Evolutionary conservation across 1,140 invertebrate genomes (phyloP).

Genomic region (Cotesia chilonis): DNA sequence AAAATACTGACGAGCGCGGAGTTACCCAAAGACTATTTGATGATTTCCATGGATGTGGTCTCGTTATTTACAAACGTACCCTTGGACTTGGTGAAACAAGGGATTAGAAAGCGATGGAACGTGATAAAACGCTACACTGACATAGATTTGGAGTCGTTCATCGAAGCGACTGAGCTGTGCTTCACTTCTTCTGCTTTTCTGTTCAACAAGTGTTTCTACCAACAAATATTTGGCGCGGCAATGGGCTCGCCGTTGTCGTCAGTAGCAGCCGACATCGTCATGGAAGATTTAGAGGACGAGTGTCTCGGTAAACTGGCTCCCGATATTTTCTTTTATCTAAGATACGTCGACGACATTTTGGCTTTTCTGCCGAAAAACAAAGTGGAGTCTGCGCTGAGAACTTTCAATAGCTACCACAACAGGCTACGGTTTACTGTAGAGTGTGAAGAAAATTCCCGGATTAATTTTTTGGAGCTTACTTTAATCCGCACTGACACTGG

Average conservation of each 20-base stretch:
- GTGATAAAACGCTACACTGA: constrained; percentile 20
- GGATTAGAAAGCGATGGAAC: constrained; percentile 27
- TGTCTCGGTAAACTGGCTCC: constrained; percentile 26
- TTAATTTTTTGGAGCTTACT: constrained; percentile 36
- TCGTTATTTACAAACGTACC: constrained; percentile 38
- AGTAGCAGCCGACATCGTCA: constrained; percentile 33
- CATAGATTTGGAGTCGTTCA: constrained; percentile 13
- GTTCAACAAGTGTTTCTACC: constrained; percentile 28
- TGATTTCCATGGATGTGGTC: constrained; percentile 34
- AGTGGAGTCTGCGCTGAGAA: constrained; percentile 4
- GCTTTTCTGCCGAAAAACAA: constrained; percentile 19
- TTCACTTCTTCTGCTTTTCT: constrained; percentile 26
- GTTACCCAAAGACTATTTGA: constrained; percentile 24
- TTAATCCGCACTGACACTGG: constrained; percentile 1
- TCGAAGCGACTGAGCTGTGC: constrained; percentile 19
- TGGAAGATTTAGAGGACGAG: constrained; percentile 33
- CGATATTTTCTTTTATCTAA: constrained; percentile 22
- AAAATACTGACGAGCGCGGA: constrained; percentile 3
- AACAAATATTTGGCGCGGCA: constrained; percentile 32
- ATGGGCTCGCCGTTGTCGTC: constrained; percentile 37
- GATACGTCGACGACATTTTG: constrained; percentile 34
- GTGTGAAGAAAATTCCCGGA: background rate
- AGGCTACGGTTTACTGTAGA: constrained; percentile 30
- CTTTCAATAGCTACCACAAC: constrained; percentile 28
- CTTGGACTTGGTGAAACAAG: constrained; percentile 14